A percentile compares a stretch with the other conserved stretches of the same genome.
Conservation (phyloP, 2,113 vertebrate species). For the Pica pica region DNA sequence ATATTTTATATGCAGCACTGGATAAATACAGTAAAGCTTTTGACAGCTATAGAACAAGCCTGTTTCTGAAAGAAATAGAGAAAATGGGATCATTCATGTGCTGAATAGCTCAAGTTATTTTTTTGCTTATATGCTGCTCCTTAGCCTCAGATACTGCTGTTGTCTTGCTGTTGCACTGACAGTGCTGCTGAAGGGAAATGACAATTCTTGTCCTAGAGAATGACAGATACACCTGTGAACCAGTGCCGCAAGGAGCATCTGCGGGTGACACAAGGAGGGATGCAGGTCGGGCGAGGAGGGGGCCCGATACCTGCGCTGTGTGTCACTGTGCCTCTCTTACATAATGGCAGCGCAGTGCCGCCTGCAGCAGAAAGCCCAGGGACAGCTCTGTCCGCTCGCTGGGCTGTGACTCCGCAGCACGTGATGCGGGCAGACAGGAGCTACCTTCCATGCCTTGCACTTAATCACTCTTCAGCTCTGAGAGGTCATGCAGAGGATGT, state of each 20-base stretch:
- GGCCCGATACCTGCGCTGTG: rapidly evolving
- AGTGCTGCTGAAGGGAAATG: neutral
- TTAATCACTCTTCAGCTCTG: conserved; percentile 22
- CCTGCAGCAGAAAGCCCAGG: neutral
- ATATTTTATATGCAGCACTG: neutral
- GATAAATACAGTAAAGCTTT: neutral
- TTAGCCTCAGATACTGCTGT: neutral
- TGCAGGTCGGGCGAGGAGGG: neutral
- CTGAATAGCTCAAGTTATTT: neutral
- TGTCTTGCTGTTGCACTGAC: neutral
- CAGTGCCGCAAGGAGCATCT: neutral
- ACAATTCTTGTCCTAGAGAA: neutral
- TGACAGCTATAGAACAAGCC: neutral
- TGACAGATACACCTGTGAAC: neutral
- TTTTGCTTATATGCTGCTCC: neutral
- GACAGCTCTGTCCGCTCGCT: neutral
- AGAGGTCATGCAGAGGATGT: conserved; percentile 58
- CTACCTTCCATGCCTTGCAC: neutral
- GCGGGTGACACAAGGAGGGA: rapidly evolving
- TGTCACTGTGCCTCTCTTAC: neutral
- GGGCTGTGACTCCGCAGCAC: neutral
- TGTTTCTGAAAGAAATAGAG: neutral
- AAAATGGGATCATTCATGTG: neutral
- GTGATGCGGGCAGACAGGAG: neutral
- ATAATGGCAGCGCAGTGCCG: neutral